phyloP scores from a whole-genome alignment of 2,888 invertebrate species.

The Epirrhoe tristata region DNA sequence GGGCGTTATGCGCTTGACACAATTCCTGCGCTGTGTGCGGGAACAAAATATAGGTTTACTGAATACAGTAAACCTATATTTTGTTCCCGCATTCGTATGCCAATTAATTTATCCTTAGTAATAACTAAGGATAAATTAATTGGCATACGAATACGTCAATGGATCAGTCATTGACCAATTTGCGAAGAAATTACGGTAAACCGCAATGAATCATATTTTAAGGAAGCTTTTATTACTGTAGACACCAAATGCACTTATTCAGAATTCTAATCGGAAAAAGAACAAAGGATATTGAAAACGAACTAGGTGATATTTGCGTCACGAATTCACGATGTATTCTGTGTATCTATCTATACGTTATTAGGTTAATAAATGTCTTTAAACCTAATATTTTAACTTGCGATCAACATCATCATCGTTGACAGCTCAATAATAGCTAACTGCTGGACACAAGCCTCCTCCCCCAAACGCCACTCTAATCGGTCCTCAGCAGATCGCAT shows the following conservation, averaged over 20 bases:
- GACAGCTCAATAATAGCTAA: too few relatives aligned
- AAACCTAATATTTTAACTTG: too few relatives aligned
- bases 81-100: too few relatives aligned
- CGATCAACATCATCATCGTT: too few relatives aligned
- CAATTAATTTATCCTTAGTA: too few relatives aligned
- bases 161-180: conserved; percentile 38
- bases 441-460: too few relatives aligned
- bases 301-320: neutral
- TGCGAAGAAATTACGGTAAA: conserved; percentile 32
- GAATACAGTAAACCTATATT: too few relatives aligned
- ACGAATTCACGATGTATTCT: neutral
- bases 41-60: conserved; percentile 58
- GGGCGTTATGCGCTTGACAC: conserved; percentile 72
- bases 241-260: conserved; percentile 1
- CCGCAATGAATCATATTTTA: conserved; percentile 41
- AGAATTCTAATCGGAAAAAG: conserved; percentile 10
- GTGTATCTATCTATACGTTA: too few relatives aligned
- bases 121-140: conserved; percentile 35
- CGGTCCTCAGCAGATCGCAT: too few relatives aligned
- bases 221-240: conserved; percentile 27
- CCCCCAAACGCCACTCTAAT: too few relatives aligned
- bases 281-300: neutral
- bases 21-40: conserved; percentile 63
- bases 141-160: conserved; percentile 44
- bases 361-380: too few relatives aligned